Percentiles rank a stretch among this genome's conserved stretches.
phyloP scores from a whole-genome alignment of 2,113 vertebrate species.

The Holacanthus passer region DNA sequence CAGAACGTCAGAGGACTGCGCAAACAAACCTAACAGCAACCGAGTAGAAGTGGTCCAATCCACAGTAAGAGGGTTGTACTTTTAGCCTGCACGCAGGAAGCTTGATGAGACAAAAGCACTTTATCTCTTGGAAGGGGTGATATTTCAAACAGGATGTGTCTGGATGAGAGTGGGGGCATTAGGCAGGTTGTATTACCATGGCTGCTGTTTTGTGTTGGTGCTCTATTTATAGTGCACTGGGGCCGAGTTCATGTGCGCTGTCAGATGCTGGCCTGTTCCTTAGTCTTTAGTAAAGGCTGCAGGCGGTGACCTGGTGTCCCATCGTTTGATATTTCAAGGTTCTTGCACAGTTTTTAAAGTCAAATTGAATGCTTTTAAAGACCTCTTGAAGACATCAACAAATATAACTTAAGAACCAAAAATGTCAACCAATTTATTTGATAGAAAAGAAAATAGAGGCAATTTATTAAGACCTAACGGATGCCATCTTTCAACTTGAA shows the following conservation, averaged over 20 bases:
- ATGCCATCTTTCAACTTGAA: no score
- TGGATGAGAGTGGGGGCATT: conserved; percentile 25
- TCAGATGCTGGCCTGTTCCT: conserved; percentile 2
- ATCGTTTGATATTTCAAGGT: neutral
- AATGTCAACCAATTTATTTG: no score
- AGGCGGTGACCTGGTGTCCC: neutral
- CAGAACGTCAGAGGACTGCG: neutral
- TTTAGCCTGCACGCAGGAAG: conserved; percentile 23
- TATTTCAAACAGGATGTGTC: conserved; percentile 47
- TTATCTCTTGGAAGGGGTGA: conserved; percentile 12
- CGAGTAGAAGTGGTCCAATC: neutral
- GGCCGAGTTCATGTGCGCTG: conserved; percentile 16
- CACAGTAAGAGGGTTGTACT: neutral
- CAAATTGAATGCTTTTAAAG: no score
- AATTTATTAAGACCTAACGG: no score
- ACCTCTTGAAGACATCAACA: no score
- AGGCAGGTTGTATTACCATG: conserved; percentile 38
- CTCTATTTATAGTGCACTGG: conserved; percentile 39
- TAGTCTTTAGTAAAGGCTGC: neutral
- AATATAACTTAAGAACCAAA: no score
- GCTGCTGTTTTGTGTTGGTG: conserved; percentile 24
- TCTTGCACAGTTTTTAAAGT: no score
- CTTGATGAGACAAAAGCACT: neutral
- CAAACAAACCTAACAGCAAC: neutral
- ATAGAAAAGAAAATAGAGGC: no score